phyloP scores from a whole-genome alignment of 2,888 invertebrate species.

The Chrysolina haemoptera region DNA sequence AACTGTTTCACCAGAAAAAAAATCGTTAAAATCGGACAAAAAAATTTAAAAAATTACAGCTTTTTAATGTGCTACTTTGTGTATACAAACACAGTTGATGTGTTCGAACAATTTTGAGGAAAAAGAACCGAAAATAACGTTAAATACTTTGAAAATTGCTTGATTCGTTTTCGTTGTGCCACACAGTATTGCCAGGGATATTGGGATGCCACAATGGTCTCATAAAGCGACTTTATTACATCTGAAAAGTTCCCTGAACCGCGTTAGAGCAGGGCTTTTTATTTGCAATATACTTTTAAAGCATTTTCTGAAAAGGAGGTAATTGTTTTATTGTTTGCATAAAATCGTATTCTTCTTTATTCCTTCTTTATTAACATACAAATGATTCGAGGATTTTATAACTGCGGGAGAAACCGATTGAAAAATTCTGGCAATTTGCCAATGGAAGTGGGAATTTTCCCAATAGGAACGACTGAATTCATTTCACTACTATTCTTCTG shows the following conservation, averaged over 20 bases:
- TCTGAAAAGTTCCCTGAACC: not conserved
- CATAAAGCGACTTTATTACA: constrained; percentile 13
- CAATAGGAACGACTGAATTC: no score
- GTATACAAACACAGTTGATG: no score
- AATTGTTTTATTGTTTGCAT: constrained; percentile 21
- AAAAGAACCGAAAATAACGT: no score
- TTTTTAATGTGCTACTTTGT: no score
- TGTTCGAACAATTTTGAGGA: no score
- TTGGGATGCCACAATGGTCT: not conserved
- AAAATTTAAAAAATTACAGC: no score
- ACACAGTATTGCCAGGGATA: not conserved
- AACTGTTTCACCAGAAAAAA: no score
- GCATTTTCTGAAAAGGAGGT: not conserved
- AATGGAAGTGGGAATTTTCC: not conserved
- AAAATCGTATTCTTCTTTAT: not conserved
- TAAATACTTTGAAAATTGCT: no score
- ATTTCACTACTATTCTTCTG: no score
- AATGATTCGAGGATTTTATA: not conserved
- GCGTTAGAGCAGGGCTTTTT: not conserved
- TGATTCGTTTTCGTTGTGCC: not conserved
- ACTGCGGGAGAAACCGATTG: not conserved
- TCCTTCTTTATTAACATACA: constrained; percentile 5
- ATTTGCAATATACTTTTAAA: constrained; percentile 2
- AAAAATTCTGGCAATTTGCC: not conserved
- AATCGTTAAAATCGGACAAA: no score